These are phyloP conservation scores for Drosophila nr. perissopoda DNA, from an alignment of 2,888 invertebrate species.

Conservation along the genomic window DNA sequence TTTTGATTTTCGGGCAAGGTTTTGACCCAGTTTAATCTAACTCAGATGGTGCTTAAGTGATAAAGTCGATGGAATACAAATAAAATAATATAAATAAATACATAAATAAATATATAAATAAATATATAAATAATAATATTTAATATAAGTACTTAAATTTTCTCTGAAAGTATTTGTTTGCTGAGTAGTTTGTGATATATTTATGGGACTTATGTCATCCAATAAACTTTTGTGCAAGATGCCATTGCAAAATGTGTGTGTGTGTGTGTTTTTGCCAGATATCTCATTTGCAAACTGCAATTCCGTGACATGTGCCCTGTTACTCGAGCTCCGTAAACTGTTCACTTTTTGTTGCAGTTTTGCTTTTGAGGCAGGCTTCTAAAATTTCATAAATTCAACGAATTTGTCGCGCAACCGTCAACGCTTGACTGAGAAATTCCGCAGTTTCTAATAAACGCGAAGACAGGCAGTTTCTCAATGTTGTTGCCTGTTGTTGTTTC, in stretches of 20 bases:
- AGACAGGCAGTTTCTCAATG: constrained; percentile 57
- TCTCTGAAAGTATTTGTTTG: neutral
- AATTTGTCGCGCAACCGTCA: constrained; percentile 65
- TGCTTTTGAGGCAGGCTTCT: constrained; percentile 51
- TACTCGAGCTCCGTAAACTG: constrained; percentile 53
- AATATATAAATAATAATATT: neutral
- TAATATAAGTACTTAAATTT: neutral
- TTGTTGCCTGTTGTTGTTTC: constrained; percentile 20
- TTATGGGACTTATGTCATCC: constrained; percentile 37
- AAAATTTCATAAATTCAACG: constrained; percentile 81
- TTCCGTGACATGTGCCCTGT: constrained; percentile 75
- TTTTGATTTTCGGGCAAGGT: rapidly evolving
- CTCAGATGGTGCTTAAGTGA: no score
- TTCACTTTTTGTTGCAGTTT: constrained; percentile 9
- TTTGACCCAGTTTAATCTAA: neutral
- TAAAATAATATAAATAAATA: no score
- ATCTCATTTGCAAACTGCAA: constrained; percentile 61
- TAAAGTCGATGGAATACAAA: neutral
- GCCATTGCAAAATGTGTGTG: constrained; percentile 20
- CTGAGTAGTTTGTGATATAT: neutral
- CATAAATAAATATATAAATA: neutral
- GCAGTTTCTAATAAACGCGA: constrained; percentile 65
- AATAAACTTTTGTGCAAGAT: constrained; percentile 36
- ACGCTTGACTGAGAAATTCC: constrained; percentile 61
- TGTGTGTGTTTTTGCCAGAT: constrained; percentile 8